Evolutionary conservation across 2,888 invertebrate genomes (phyloP).

Genomic region (Caenorhabditis imperialis): DNA sequence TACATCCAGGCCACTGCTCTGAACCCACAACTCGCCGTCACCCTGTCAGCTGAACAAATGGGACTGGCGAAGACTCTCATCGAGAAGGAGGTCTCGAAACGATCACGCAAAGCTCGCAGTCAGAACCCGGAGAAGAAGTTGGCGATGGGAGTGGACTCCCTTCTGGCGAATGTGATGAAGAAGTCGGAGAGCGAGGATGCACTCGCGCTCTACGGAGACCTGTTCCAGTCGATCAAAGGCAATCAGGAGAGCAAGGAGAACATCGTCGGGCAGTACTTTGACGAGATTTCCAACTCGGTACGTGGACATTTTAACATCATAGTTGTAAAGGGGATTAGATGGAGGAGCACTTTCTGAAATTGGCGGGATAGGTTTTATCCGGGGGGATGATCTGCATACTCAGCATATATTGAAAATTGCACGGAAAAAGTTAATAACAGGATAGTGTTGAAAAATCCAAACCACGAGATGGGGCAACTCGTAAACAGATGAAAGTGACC

Average conservation of each 20-base stretch:
- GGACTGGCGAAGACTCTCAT: conserved; percentile 60
- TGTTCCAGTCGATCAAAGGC: conserved; percentile 36
- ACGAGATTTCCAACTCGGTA: conserved; percentile 58
- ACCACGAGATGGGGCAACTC: too few relatives aligned
- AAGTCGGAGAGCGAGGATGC: conserved; percentile 21
- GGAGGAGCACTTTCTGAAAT: too few relatives aligned
- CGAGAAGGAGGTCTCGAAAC: conserved; percentile 55
- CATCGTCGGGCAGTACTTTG: conserved; percentile 58
- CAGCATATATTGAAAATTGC: too few relatives aligned
- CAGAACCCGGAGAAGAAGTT: conserved; percentile 57
- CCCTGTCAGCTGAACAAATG: conserved; percentile 65
- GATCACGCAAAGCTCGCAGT: conserved; percentile 3
- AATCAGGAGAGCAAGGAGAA: conserved; percentile 36
- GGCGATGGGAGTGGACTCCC: conserved; percentile 66
- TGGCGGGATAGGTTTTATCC: too few relatives aligned
- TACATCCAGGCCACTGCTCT: conserved; percentile 69
- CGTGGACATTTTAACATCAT: too few relatives aligned
- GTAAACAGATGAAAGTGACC: too few relatives aligned
- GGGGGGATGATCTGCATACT: too few relatives aligned
- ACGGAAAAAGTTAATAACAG: too few relatives aligned
- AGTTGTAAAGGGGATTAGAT: too few relatives aligned
- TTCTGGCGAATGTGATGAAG: conserved; percentile 68
- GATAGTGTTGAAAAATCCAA: too few relatives aligned
- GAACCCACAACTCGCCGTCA: conserved; percentile 70
- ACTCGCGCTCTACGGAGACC: conserved; percentile 41